phyloP scores from a whole-genome alignment of 1,140 invertebrate genomes.

The Matsumurasca onukii region DNA sequence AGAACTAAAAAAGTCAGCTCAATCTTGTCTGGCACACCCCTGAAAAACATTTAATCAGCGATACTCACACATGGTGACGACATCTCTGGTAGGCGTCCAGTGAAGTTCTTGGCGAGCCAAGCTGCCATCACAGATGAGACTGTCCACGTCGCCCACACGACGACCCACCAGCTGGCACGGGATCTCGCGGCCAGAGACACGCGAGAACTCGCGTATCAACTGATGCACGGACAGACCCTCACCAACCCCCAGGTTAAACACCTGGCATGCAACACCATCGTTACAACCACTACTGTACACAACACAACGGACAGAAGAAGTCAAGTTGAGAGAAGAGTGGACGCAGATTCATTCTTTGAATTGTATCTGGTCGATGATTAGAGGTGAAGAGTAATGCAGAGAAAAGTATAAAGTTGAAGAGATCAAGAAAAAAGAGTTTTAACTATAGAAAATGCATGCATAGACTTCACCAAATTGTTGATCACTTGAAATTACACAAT shows the following conservation, averaged over 20 bases:
- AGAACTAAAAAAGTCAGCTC: neutral
- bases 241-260: slow-evolving; percentile 27
- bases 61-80: slow-evolving; percentile 29
- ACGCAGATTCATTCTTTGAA: too few species aligned
- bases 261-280: slow-evolving; percentile 13
- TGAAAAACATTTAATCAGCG: neutral
- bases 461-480: too few species aligned
- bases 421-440: too few species aligned
- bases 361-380: too few species aligned
- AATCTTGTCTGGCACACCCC: too few species aligned
- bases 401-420: too few species aligned
- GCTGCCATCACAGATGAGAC: slow-evolving; percentile 9
- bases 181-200: neutral
- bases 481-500: too few species aligned
- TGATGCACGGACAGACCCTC: slow-evolving; percentile 20
- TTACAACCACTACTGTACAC: neutral
- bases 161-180: neutral
- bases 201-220: slow-evolving; percentile 6
- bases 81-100: slow-evolving; percentile 20
- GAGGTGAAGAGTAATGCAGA: too few species aligned
- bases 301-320: neutral
- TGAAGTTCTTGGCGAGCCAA: slow-evolving; percentile 10
- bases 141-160: slow-evolving; percentile 24
- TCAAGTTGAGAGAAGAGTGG: neutral
- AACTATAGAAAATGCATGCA: too few species aligned